Evolutionary conservation across 2,888 invertebrate species (phyloP).

Genomic region (Nycteola revayana): DNA sequence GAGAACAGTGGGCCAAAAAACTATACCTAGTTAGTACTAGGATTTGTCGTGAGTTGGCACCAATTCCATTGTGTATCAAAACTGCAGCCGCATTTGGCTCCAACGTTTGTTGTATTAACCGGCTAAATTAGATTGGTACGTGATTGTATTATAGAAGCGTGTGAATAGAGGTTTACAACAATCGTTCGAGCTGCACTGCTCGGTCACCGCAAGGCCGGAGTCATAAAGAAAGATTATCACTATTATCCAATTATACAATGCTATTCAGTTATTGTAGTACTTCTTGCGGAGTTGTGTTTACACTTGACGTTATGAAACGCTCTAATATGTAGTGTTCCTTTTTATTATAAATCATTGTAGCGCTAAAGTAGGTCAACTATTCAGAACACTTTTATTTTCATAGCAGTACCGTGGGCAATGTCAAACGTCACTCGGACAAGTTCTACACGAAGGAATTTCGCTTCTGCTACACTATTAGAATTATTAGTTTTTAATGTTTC

Average conservation of each 20-base stretch:
- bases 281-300: slow-evolving; percentile 43
- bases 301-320: slow-evolving; percentile 38
- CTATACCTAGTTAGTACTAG: slow-evolving; percentile 47
- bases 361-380: slow-evolving; percentile 31
- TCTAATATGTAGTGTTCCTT: slow-evolving; percentile 29
- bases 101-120: slow-evolving; percentile 32
- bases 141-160: slow-evolving; percentile 2
- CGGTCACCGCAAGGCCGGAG: slow-evolving; percentile 59
- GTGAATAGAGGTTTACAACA: slow-evolving; percentile 15
- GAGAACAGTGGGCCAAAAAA: slow-evolving; percentile 72
- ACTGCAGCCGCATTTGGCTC: slow-evolving; percentile 36
- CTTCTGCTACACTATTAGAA: slow-evolving; percentile 1
- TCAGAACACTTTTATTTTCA: slow-evolving; percentile 21
- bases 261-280: slow-evolving; percentile 57
- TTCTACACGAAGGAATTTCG: slow-evolving; percentile 16
- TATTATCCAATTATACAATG: slow-evolving; percentile 71
- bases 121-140: slow-evolving; percentile 18
- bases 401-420: slow-evolving; percentile 20
- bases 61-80: slow-evolving; percentile 25
- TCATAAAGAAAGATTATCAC: slow-evolving; percentile 57
- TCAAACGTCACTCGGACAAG: slow-evolving; percentile 12
- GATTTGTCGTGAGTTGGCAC: slow-evolving; percentile 39
- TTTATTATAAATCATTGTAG: slow-evolving; percentile 26
- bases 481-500: slow-evolving; percentile 5
- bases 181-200: slow-evolving; percentile 30